A percentile compares a stretch with the other conserved stretches of the same genome.
These are phyloP conservation scores for Lacanobia wlatinum DNA, from an alignment of 2,888 invertebrate species.

Conservation along the genomic window DNA sequence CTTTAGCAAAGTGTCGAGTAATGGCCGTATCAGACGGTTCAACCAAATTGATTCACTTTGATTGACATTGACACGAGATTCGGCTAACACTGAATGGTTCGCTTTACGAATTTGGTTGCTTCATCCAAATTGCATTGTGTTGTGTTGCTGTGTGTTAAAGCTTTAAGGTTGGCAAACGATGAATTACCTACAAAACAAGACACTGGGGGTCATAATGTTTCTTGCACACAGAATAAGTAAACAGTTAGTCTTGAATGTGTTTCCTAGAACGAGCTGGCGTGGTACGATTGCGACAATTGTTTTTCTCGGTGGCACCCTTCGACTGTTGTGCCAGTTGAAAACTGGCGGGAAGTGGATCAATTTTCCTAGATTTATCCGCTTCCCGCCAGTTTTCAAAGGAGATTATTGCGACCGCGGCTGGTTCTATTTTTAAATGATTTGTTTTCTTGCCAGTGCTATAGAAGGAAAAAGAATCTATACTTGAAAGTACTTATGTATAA, in stretches of 20 bases:
- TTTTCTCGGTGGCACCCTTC: slow-evolving; percentile 44
- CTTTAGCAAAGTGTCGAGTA: slow-evolving; percentile 28
- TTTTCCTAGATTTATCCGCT: not conserved
- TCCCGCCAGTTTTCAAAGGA: slow-evolving; percentile 5
- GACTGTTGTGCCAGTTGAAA: slow-evolving; percentile 34
- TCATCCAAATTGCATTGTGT: not conserved
- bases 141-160: not conserved
- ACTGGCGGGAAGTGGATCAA: slow-evolving; percentile 34
- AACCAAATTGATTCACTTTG: slow-evolving; percentile 6
- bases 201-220: slow-evolving; percentile 18
- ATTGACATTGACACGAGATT: slow-evolving; percentile 1
- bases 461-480: not conserved
- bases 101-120: slow-evolving; percentile 9
- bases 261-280: slow-evolving; percentile 47
- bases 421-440: slow-evolving; percentile 30
- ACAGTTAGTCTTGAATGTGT: slow-evolving; percentile 43
- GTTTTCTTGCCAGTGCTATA: slow-evolving; percentile 2
- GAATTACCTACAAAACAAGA: slow-evolving; percentile 23
- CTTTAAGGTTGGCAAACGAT: slow-evolving; percentile 27
- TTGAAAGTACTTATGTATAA: no score
- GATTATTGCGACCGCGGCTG: slow-evolving; percentile 19
- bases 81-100: not conserved
- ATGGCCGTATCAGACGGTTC: not conserved
- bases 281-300: slow-evolving; percentile 29
- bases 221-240: slow-evolving; percentile 34